Evolutionary conservation across 2,113 vertebrate genomes (phyloP).

Genomic region (Pomatostomus ruficeps): DNA sequence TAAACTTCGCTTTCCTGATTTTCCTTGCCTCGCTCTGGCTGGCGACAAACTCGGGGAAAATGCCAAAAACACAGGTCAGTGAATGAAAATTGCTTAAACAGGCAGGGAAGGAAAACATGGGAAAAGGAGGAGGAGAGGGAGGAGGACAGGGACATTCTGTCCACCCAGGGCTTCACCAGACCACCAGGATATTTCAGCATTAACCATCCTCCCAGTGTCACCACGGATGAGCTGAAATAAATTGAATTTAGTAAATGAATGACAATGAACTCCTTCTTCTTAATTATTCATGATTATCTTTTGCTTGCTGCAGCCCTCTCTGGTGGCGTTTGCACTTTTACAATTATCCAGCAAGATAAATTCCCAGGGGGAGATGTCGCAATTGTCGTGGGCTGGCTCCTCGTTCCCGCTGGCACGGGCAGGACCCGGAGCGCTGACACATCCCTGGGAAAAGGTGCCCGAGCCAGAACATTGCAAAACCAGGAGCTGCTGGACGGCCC

Average conservation of each 20-base stretch:
- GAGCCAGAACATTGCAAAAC: slow-evolving; percentile 37
- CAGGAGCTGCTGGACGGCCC: fast-evolving
- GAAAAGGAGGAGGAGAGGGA: neutral
- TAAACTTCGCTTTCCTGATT: neutral
- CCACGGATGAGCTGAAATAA: neutral
- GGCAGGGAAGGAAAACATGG: neutral
- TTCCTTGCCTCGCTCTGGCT: neutral
- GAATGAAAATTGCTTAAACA: neutral
- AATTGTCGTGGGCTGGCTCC: neutral
- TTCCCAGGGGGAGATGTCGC: neutral
- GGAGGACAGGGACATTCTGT: neutral
- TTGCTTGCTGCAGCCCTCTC: neutral
- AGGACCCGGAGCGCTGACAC: neutral
- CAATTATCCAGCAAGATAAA: neutral
- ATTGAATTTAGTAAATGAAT: neutral
- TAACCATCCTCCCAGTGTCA: neutral
- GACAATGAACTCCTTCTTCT: neutral
- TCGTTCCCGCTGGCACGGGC: neutral
- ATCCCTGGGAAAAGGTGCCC: neutral
- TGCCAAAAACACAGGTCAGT: neutral
- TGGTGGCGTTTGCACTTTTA: neutral
- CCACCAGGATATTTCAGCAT: neutral
- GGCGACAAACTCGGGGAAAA: neutral
- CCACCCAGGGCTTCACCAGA: neutral
- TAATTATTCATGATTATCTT: no score